Percentiles rank a stretch among this genome's conserved stretches.
These are phyloP conservation scores for Spinus olivaceus DNA, from an alignment of 2,797 vertebrate species.

Conservation along the genomic window DNA sequence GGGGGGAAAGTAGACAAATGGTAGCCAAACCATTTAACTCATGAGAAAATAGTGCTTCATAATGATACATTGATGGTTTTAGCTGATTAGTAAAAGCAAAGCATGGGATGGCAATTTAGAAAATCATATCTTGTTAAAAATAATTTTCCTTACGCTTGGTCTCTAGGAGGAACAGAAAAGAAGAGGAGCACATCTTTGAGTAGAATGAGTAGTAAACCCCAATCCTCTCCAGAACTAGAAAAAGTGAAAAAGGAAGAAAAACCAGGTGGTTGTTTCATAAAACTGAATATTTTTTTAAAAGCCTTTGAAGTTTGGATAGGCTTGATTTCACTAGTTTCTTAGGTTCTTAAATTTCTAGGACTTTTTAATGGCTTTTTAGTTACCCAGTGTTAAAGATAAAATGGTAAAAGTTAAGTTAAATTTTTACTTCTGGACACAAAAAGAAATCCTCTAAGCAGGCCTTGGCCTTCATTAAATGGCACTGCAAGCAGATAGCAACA, in stretches of 20 bases:
- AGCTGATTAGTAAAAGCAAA: not conserved
- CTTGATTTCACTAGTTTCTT: not conserved
- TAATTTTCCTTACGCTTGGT: slow-evolving; percentile 64
- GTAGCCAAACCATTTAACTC: not conserved
- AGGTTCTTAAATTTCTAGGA: not conserved
- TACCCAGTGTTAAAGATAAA: not conserved
- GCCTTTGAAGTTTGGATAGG: not conserved
- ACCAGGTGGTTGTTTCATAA: slow-evolving; percentile 79
- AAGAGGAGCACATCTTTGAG: slow-evolving; percentile 89
- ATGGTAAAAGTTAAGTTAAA: not conserved
- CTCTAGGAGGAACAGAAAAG: slow-evolving; percentile 76
- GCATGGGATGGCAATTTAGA: not conserved
- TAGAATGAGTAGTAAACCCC: slow-evolving; percentile 82
- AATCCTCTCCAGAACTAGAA: slow-evolving; percentile 77
- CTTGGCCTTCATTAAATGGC: not conserved
- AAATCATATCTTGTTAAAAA: slow-evolving; percentile 39
- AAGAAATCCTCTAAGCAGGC: not conserved
- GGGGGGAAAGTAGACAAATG: not conserved
- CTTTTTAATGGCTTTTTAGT: not conserved
- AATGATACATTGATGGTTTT: not conserved
- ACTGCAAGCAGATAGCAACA: not conserved
- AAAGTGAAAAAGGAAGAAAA: slow-evolving; percentile 81
- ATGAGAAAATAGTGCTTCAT: not conserved
- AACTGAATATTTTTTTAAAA: not conserved
- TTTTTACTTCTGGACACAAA: not conserved